Evolutionary conservation across 2,888 invertebrate genomes (phyloP).

Genomic region (Geophilus truncorum): DNA sequence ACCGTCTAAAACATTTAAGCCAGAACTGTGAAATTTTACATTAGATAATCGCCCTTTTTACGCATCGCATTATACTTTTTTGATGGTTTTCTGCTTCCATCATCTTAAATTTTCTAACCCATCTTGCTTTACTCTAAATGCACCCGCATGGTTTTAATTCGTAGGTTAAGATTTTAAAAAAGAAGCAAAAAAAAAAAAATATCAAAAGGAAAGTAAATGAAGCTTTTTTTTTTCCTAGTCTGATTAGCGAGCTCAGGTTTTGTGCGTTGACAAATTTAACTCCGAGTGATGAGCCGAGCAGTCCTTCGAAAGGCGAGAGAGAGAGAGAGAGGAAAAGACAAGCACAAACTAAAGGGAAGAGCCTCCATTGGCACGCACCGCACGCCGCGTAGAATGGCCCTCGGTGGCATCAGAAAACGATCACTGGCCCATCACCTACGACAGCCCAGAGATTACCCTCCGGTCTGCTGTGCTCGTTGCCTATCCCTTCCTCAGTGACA

Average conservation of each 20-base stretch:
- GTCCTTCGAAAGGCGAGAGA: neutral
- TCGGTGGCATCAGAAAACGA: conserved; percentile 20
- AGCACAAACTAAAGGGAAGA: neutral
- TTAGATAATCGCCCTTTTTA: neutral
- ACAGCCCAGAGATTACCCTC: conserved; percentile 15
- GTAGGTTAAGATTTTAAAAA: neutral
- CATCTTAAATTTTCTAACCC: neutral
- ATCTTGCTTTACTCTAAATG: neutral
- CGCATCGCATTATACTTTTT: no score
- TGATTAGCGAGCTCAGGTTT: neutral
- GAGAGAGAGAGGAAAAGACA: neutral
- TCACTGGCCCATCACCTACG: conserved; percentile 20
- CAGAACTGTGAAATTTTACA: neutral
- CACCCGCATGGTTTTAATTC: neutral
- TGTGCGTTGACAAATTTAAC: neutral
- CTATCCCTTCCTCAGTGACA: conserved; percentile 6
- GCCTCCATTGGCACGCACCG: neutral
- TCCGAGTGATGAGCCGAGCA: neutral
- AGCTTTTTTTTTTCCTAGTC: neutral
- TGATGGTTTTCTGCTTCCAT: neutral
- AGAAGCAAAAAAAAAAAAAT: neutral
- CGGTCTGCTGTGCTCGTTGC: neutral
- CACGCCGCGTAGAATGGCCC: neutral
- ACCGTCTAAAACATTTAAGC: no score
- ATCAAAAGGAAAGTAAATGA: neutral